Conservation (phyloP, 2,113 vertebrate species). For the Xenopus tropicalis region DNA sequence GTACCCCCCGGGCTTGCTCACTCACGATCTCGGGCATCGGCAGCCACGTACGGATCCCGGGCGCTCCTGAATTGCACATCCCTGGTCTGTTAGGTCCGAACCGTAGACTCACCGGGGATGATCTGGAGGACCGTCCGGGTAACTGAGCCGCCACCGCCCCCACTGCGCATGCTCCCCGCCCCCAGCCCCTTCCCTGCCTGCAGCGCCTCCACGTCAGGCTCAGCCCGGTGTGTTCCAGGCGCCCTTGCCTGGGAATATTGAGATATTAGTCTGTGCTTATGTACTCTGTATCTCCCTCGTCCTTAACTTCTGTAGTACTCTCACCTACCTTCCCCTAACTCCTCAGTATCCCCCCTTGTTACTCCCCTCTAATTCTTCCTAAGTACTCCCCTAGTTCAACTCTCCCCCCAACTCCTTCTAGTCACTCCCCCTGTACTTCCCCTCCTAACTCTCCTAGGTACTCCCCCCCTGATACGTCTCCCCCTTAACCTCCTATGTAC, state of each 20-base stretch:
- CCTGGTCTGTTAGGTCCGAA: constrained; percentile 47
- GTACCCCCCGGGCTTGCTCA: too few species aligned
- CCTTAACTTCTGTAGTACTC: too few species aligned
- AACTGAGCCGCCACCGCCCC: constrained; percentile 50
- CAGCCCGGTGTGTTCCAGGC: not conserved
- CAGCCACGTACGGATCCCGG: constrained; percentile 68
- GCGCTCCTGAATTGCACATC: constrained; percentile 71
- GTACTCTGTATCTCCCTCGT: too few species aligned
- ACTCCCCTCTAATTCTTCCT: too few species aligned
- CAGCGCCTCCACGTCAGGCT: constrained; percentile 55
- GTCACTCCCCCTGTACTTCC: too few species aligned
- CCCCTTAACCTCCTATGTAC: too few species aligned
- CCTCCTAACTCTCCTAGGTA: too few species aligned
- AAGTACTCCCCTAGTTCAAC: too few species aligned
- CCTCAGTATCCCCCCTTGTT: too few species aligned
- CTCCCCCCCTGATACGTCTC: too few species aligned
- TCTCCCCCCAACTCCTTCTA: too few species aligned
- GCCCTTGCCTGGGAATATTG: not conserved
- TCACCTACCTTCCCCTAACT: too few species aligned
- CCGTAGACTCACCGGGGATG: constrained; percentile 11
- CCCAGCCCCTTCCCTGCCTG: constrained; percentile 57
- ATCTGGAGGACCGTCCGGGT: constrained; percentile 54
- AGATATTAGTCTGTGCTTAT: not conserved
- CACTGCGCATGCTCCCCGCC: constrained; percentile 69
- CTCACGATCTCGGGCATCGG: constrained; percentile 74